Base-by-base conservation (phyloP, 2,888 invertebrate genomes). In the Drosophila vallismaia region DNA sequence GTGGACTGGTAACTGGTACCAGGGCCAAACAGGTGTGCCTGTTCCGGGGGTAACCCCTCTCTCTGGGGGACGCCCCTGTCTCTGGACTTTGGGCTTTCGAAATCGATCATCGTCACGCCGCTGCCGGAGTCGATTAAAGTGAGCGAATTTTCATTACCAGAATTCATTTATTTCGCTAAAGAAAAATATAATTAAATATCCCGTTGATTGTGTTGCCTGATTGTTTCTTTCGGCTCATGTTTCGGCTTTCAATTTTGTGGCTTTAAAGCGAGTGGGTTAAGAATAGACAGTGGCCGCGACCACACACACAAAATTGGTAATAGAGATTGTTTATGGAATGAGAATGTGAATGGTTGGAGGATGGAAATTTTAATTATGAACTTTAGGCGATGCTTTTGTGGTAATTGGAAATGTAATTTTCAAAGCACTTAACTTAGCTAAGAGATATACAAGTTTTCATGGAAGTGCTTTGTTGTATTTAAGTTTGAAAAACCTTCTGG, bases 51-150 rank as follows among this genome's bases (percentile, higher is more conserved):
- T 28, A 40, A 31, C 36, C 51, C 51, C 48, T 44, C 24, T n/a
- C 12, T 42, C 12, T 14, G 29, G 56, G 55, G 45, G n/a, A n/a
- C 44, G 38, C 42, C 52, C 62, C 59, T 40, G 68, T 56, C 64
- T 50, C 53, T 63, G 69, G 48, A 45, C 50, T 50, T 19, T 56
- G 45, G 54, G 71, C 45, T 49, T 58, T 46, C 33, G 48, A 62
- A 75, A 83, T 86, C 86, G 78, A 85, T 86, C 82, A 85, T 83
- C 79, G 79, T 83, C 86, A 83, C 83, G 86, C 77, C 79, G 62
- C 57, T 48, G 68, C 68, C 52, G 51, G 53, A 75, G 68, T 82
- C 86, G 77, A 77, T 83, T 79, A 76, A 79, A 72, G 57, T 50
- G 55, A 71, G 71, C 82, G 58, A 81, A 84, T 69, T 79, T 80